Conservation (phyloP, 2,888 invertebrate genomes). For the Phorcus lineatus region DNA sequence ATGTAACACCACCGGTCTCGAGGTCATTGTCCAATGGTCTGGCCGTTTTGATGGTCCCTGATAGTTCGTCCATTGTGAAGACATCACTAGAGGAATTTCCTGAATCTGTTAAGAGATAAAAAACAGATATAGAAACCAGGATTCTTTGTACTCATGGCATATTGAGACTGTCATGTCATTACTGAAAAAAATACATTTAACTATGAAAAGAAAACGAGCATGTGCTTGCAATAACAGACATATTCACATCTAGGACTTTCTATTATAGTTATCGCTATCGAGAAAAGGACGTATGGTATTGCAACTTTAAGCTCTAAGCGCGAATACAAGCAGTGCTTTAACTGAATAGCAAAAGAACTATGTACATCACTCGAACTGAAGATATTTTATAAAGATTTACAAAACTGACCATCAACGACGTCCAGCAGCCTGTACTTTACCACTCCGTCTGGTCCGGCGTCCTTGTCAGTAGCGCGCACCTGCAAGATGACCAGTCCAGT, state of each 20-base stretch:
- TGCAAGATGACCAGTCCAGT: not conserved
- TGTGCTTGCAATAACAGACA: too few species aligned
- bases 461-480: not conserved
- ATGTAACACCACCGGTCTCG: not conserved
- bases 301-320: too few species aligned
- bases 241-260: too few species aligned
- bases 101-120: not conserved
- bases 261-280: too few species aligned
- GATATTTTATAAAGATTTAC: not conserved
- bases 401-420: not conserved
- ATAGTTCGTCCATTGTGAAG: not conserved
- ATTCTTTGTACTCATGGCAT: too few species aligned
- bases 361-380: not conserved
- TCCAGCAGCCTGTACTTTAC: not conserved
- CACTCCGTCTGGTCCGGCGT: not conserved
- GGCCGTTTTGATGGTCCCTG: not conserved
- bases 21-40: not conserved
- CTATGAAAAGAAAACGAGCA: too few species aligned
- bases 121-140: not conserved
- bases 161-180: too few species aligned
- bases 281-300: too few species aligned
- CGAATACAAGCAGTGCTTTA: too few species aligned
- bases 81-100: not conserved
- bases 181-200: too few species aligned
- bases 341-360: not conserved